A percentile compares a stretch with the other conserved stretches of the same genome.
Conservation (phyloP, 2,888 invertebrate genomes). For the Cancer borealis region DNA sequence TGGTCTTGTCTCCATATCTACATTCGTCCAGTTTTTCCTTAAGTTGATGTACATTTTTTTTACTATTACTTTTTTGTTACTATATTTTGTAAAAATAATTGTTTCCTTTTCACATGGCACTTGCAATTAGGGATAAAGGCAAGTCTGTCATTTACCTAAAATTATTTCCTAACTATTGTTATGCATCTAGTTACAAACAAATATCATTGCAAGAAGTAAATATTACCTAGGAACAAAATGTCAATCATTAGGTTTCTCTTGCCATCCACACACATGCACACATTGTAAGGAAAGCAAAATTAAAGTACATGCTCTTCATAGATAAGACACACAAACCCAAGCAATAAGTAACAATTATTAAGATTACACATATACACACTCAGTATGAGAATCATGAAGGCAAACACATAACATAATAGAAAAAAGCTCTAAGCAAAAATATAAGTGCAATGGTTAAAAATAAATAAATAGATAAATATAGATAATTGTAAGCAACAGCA, state of each 20-base stretch:
- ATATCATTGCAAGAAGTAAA: neutral
- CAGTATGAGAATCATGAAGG: too few species aligned
- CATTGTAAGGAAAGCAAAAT: neutral
- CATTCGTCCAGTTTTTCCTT: too few species aligned
- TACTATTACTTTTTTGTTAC: neutral
- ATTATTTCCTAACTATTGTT: neutral
- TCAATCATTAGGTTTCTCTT: neutral
- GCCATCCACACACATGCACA: too few species aligned
- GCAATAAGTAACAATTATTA: too few species aligned
- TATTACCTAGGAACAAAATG: neutral
- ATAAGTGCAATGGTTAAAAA: too few species aligned
- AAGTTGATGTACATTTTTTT: neutral
- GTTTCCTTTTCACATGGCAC: neutral
- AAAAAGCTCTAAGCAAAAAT: too few species aligned
- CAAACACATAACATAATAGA: too few species aligned
- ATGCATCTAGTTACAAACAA: neutral
- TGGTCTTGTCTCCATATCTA: too few species aligned
- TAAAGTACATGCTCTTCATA: neutral
- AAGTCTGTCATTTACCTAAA: neutral
- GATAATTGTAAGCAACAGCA: too few species aligned
- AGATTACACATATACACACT: too few species aligned
- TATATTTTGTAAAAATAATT: neutral
- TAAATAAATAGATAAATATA: too few species aligned
- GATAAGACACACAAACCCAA: neutral
- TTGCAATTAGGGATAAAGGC: neutral